These are phyloP conservation scores for Serinus canaria DNA, from an alignment of 2,113 vertebrate genomes.

Conservation along the genomic window DNA sequence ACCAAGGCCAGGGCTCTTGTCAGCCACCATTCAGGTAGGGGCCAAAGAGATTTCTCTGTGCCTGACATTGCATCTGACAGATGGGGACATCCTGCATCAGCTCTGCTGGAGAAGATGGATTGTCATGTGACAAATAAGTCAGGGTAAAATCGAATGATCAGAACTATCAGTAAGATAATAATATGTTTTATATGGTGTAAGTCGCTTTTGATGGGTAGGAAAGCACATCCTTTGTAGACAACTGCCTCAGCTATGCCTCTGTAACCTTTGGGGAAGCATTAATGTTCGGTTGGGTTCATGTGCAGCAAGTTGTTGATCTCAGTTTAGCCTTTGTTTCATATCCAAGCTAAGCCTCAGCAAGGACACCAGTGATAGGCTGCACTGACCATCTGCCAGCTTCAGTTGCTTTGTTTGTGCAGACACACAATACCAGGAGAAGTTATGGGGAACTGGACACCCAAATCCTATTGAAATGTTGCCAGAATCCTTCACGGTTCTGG, in stretches of 20 bases:
- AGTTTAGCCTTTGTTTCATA: neutral
- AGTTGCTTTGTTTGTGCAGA: neutral
- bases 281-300: neutral
- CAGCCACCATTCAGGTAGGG: conserved; percentile 36
- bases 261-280: neutral
- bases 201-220: neutral
- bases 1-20: conserved; percentile 33
- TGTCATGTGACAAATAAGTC: neutral
- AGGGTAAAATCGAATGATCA: neutral
- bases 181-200: neutral
- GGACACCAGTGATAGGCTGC: neutral
- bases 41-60: neutral
- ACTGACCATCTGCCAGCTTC: neutral
- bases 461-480: neutral
- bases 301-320: neutral
- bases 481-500: neutral
- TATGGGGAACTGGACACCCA: neutral
- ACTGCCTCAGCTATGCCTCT: neutral
- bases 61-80: neutral
- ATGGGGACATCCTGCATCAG: neutral
- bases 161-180: neutral
- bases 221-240: neutral
- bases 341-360: neutral
- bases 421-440: neutral
- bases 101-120: neutral